Evolutionary conservation across 2,797 vertebrate genomes (phyloP), one percentile per base, ranked within the genome.

Genomic region (Bovichtus diacanthus): DNA sequence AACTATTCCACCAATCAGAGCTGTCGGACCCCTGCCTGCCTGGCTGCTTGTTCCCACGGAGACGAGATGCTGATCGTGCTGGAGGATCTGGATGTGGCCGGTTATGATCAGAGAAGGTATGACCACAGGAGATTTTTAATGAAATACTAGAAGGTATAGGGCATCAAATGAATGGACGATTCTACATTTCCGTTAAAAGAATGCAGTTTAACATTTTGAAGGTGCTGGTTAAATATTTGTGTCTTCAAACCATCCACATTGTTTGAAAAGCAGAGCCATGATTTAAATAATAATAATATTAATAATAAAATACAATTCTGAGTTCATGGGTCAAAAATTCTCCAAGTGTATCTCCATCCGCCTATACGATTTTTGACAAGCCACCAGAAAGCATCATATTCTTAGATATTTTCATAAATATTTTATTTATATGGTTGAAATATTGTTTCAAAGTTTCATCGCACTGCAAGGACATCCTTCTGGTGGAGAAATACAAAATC

Each of bases 11-110:
- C 94, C 34, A 78, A 74, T 23, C 85, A 56, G 8, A 69, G 36
- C 61, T 95, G 95, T 21, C 87, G 92, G 36, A 88, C 86, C 51
- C 95, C 95, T 0, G 73, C 77, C 58, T 96, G 94, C 71, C 86
- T 96, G 53, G 93, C 92, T 6, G 90, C 89, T 53, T 81, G 83
- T 70, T 93, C 93, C 56, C 80, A 92, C 43, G 94, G 94, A 13
- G 92, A 95, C 3, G 95, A 95, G 89, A 94, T 94, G 90, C 83
- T 96, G 81, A 94, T 95, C 0, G 92, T 95, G 41, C 86, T 96
- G 81, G 95, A 96, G 70, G 95, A 96, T 38, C 91, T 96, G 73
- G 94, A 95, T 53, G 87, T 64, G n/a, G 92, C 84, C 0, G 94
- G 94, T 21, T 96, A 93, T 49, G 87, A 93, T 12, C 87, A 85